Base-by-base conservation (phyloP, 2,888 invertebrate species). In the Tetanocera ferruginea region DNA sequence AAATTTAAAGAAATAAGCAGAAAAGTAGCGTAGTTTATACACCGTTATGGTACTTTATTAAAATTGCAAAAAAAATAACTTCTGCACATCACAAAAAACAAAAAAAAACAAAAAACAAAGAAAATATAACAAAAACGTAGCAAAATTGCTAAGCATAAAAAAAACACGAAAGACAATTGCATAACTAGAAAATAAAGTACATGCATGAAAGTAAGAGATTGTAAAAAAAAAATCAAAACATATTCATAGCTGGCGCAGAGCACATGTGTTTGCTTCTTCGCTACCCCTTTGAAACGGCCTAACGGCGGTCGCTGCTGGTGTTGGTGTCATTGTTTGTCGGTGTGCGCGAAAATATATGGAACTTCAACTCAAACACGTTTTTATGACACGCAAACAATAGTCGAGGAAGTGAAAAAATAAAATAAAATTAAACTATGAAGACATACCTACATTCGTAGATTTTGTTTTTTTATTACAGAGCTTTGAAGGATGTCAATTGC, bases 401-500 rank as follows among this genome's bases (percentile, higher is more conserved):
- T 31, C 72, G 8, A 72, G 72, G 49, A 62, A 73, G 34, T 28
- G 8, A 25, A 60, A 60, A n/a, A 60, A 23, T 2, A 28, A 17
- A 60, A 25, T n/a, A 52, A 14, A 73, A 74, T 28, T 62, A 62
- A 74, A 37, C 62, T 66, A 37, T 34, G 37, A 37, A 31, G 3
- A 66, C 60, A 8, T 25, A 67, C 23, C 23, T 51, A 51, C 28
- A 43, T 17, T 14, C 28, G 0, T 17, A 28, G 25, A 11, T 51
- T 28, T 49, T 69, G 51, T n/a, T n/a, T 34, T 51, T 31, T 25
- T 74, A 1, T 70, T 74, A n/a, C 34, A 52, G 19, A 31, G 49
- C 28, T 51, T 74, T 62, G 52, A 64, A 73, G 25, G 49, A 66
- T 74, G 74, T 74, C 74, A 74, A 74, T 74, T 74, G 74, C 74